Base-by-base conservation (phyloP, 2,113 vertebrate species). In the Uropsilus gracilis region DNA sequence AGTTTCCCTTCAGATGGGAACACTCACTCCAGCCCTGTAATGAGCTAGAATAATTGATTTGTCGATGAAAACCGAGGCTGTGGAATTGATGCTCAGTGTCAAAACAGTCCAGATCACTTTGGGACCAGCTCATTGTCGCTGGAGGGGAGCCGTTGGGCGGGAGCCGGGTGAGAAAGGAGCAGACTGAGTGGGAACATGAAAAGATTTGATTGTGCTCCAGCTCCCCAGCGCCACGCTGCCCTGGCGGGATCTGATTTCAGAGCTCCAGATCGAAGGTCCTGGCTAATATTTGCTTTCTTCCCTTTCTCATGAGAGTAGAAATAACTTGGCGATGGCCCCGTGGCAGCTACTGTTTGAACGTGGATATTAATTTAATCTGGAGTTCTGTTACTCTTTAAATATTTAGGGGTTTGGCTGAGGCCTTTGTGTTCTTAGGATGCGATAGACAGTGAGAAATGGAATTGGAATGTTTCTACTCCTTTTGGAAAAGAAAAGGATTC, bases 81-180 rank as follows among this genome's bases (percentile, higher is more conserved):
- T 90, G 96, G 98, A 98, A 97, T 97, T 96, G 96, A 97, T 97
- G 96, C 94, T 97, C 95, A 77, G 84, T 98, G 98, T 98, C 98
- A 98, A 97, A 98, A 98, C 97, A 98, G 96, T 94, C 97, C 92
- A 82, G 97, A 96, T 98, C 97, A 94, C 97, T 98, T 94, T 83
- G 97, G 92, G 95, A 78, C 97, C 81, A 92, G 87, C 89, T 97
- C 97, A 97, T 93, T 95, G 98, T 96, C 81, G 50, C 97, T 96
- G 96, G 86, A 96, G 98, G 97, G 97, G 97, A 97, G 97, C 97
- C 13, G 89, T 95, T 97, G 94, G 97, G 94, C 20, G 55, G 85
- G 96, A 98, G 93, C 93, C 91, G 14, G 71, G 97, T 11, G 93
- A 96, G 96, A 97, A 98, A 97, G 92, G 91, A 97, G 96, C 96